These are phyloP conservation scores for Apogon talboti DNA, from an alignment of 2,797 vertebrate genomes.

Conservation along the genomic window DNA sequence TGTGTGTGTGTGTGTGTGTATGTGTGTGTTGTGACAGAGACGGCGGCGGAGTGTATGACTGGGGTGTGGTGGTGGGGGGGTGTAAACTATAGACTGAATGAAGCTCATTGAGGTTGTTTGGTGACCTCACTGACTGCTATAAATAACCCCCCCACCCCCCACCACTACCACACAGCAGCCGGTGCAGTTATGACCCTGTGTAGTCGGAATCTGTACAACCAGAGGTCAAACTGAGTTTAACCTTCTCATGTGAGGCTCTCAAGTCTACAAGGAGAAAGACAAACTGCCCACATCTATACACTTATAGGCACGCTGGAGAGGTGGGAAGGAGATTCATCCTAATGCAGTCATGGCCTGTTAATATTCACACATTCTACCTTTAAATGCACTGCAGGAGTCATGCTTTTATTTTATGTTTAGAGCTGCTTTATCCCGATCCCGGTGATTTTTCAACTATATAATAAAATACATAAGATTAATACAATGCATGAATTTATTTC, in stretches of 20 bases:
- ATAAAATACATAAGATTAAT: too few species aligned
- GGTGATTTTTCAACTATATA: too few species aligned
- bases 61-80: slow-evolving; percentile 32
- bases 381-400: too few species aligned
- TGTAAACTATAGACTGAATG: slow-evolving; percentile 62
- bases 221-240: slow-evolving; percentile 59
- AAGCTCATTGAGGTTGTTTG: slow-evolving; percentile 64
- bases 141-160: slow-evolving; percentile 50
- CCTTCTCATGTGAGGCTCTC: not conserved
- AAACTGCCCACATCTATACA: too few species aligned
- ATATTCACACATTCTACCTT: too few species aligned
- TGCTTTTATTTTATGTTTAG: too few species aligned
- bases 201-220: slow-evolving; percentile 25
- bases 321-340: too few species aligned
- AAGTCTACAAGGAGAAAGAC: too few species aligned
- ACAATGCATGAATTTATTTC: too few species aligned
- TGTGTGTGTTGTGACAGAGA: slow-evolving; percentile 23
- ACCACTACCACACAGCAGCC: slow-evolving; percentile 8
- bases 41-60: slow-evolving; percentile 10
- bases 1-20: slow-evolving; percentile 20
- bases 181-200: slow-evolving; percentile 50
- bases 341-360: too few species aligned
- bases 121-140: slow-evolving; percentile 67
- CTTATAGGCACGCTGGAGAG: too few species aligned
- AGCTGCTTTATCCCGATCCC: too few species aligned